A percentile compares a stretch with the other conserved stretches of the same genome.
These are phyloP conservation scores for Argopecten irradians DNA, from an alignment of 1,140 invertebrate genomes.

Conservation along the genomic window DNA sequence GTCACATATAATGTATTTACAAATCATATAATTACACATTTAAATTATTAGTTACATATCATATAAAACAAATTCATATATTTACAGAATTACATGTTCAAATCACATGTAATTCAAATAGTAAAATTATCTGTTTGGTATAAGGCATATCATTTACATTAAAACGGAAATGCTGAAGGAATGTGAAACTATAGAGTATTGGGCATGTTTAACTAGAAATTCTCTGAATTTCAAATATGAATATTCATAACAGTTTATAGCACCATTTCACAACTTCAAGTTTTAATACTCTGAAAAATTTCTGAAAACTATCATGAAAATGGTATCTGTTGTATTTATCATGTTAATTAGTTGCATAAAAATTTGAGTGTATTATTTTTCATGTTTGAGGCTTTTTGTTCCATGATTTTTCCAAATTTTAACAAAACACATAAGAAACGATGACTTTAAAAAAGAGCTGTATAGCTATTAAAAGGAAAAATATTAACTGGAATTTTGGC, in stretches of 20 bases:
- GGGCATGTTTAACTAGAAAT: too few species aligned
- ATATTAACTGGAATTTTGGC: not conserved
- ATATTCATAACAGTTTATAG: too few species aligned
- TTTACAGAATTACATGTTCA: not conserved
- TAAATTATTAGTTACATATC: not conserved
- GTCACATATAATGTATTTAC: not conserved
- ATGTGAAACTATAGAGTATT: not conserved
- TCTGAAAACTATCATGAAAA: too few species aligned
- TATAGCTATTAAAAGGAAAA: not conserved
- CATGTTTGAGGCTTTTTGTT: too few species aligned
- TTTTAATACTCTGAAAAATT: not conserved
- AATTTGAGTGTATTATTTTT: too few species aligned
- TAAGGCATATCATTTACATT: not conserved
- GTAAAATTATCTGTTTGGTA: not conserved
- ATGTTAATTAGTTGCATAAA: too few species aligned
- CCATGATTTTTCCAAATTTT: too few species aligned
- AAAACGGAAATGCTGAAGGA: not conserved
- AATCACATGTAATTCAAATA: not conserved
- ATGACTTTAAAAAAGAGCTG: too few species aligned
- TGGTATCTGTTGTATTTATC: too few species aligned
- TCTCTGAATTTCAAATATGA: too few species aligned
- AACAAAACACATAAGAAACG: too few species aligned
- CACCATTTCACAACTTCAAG: not conserved
- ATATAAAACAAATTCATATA: not conserved
- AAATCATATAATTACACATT: not conserved